These are phyloP conservation scores for Epinotia nisella DNA, from an alignment of 2,888 invertebrate species.

Conservation along the genomic window DNA sequence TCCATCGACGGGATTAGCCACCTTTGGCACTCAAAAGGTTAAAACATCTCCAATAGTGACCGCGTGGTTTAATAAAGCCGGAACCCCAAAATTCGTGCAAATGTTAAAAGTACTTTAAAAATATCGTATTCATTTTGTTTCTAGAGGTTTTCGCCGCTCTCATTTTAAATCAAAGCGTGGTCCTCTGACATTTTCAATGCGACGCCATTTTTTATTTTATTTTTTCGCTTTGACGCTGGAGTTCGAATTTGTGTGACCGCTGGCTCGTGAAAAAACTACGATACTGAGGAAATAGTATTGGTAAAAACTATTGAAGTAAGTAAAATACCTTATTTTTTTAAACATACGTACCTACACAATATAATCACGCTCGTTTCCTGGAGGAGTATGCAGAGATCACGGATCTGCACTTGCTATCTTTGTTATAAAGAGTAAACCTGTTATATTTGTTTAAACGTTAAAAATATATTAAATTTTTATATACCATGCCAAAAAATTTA, in stretches of 20 bases:
- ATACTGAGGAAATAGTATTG: not conserved
- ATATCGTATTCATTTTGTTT: constrained; percentile 45
- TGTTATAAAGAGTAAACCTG: no score
- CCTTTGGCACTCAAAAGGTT: no score
- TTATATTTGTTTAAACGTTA: no score
- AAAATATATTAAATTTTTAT: no score
- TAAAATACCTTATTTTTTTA: no score
- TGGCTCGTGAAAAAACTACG: constrained; percentile 6
- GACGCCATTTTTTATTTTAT: constrained; percentile 47
- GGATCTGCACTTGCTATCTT: no score
- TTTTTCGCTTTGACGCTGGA: constrained; percentile 45
- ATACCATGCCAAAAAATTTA: no score
- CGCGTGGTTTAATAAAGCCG: not conserved
- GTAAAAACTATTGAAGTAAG: not conserved
- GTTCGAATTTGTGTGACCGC: not conserved
- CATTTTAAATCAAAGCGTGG: constrained; percentile 47
- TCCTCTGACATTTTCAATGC: constrained; percentile 53
- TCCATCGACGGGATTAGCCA: no score
- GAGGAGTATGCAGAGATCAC: no score
- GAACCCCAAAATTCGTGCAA: constrained; percentile 20
- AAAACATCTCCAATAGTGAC: no score
- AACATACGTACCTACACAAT: no score
- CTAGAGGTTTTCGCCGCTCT: constrained; percentile 38
- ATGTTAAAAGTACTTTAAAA: constrained; percentile 19
- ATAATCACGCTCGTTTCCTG: no score